Evolutionary conservation across 1,140 invertebrate species (phyloP), one percentile per base, ranked within the genome.

Genomic region (Brachionus paranguensis): DNA sequence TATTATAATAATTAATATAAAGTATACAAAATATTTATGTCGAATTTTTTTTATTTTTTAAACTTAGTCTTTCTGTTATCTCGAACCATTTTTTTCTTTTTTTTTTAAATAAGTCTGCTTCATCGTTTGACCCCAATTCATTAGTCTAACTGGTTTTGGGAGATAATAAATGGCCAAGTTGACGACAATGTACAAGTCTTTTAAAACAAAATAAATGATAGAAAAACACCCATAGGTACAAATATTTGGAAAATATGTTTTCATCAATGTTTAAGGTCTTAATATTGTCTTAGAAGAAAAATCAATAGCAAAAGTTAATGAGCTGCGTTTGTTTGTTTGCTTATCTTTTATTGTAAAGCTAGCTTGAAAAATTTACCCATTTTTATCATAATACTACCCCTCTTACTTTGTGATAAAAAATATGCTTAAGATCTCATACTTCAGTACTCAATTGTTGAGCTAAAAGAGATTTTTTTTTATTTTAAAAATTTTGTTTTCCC

Each of bases 1-100:
- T 43, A 72, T 72, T 72, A 72, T 72, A 43, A 72, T 72, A 72
- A 72, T 72, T 17, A 72, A 72, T 72, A 20, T 72, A 10, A 17
- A 72, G 41, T 12, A 37, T 37, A 37, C n/a, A 41, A 72, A 43
- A 72, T 17, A 43, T 72, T 72, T 72, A 72, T 72, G 68, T 43
- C 17, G 68, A 72, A 72, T 43, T 72, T 72, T 45, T 20, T 3
- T 37, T n/a, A n/a, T n/a, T 37, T 37, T 53, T n/a, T 53, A 27
- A 60, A 60, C 17, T 60, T 8, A 20, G n/a, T 20, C 20, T 60
- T n/a, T 60, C 53, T 60, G 53, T 60, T 60, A 60, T 60, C 53
- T 60, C 6, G 6, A 60, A 24, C 53, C 53, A 60, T 60, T 60
- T 60, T 55, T 17, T 20, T 20, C 6, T 7, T 37, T 37, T 37